phyloP scores from a whole-genome alignment of 1,140 invertebrate species.

The Anastatus disparis region DNA sequence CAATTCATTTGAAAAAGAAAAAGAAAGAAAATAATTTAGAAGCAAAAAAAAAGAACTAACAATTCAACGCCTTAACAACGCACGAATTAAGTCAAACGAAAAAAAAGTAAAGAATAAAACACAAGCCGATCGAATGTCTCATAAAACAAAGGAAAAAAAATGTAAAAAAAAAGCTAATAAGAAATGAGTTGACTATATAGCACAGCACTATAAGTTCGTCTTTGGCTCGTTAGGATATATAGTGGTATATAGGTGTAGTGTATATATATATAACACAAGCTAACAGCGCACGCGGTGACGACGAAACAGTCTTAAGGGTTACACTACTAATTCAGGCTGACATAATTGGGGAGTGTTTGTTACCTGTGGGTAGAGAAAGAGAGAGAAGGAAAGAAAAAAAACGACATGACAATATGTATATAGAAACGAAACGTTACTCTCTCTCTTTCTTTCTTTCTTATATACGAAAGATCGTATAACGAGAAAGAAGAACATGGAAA shows the following conservation, averaged over 20 bases:
- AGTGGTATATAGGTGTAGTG: too few relatives aligned
- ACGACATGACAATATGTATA: too few relatives aligned
- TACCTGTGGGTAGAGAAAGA: conserved; percentile 51
- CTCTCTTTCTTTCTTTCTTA: conserved; percentile 40
- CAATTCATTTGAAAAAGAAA: too few relatives aligned
- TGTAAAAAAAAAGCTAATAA: too few relatives aligned
- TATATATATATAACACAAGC: too few relatives aligned
- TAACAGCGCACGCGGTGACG: too few relatives aligned
- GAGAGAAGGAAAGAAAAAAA: too few relatives aligned
- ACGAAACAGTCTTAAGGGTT: conserved; percentile 33
- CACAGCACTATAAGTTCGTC: neutral
- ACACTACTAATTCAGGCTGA: conserved; percentile 64
- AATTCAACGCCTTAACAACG: too few relatives aligned
- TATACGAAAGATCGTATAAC: conserved; percentile 62
- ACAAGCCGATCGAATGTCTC: conserved; percentile 13
- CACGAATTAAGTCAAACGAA: conserved; percentile 15
- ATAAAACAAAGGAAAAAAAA: too few relatives aligned
- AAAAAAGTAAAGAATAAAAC: neutral
- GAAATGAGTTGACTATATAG: neutral
- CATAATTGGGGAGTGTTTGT: conserved; percentile 67
- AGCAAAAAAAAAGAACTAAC: too few relatives aligned
- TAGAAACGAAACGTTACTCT: conserved; percentile 39
- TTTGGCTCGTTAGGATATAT: conserved; percentile 14
- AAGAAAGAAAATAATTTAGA: too few relatives aligned
- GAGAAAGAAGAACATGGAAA: conserved; percentile 66